Base-by-base conservation (phyloP, 2,888 invertebrate species). In the Ellobium chinense region DNA sequence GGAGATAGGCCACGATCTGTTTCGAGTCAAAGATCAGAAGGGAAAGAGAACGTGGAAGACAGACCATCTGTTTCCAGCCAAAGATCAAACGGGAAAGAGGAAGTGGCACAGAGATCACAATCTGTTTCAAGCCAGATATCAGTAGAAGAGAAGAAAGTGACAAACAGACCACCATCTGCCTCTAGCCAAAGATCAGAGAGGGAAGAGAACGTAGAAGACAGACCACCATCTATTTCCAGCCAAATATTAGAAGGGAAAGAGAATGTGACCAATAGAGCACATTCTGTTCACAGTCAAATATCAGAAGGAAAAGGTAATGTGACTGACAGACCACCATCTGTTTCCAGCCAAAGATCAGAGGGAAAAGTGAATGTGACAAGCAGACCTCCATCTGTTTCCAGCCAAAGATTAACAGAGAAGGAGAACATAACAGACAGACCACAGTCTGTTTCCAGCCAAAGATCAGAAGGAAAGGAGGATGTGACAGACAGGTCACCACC, bases 31-130 rank as follows among this genome's bases (percentile, higher is more conserved):
- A 62, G 63, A 21, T 70, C 70, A 9, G 29, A 34, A 34, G 46
- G 27, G 62, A 63, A 62, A 9, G 78, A 63, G 24, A 46, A 70
- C 39, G 78, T 39, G 12, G 69, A 24, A 46, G 62, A 72, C 54
- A 78, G 78, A 31, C 46, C 70, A 12, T 46, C 46, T 12, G 46
- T 46, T 46, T 12, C 9, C 46, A 46, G 9, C 18, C 46, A 46
- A 24, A 62, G 60, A 4, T 70, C 70, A 2, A 39, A 27, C 24
- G 70, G 62, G 70, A 78, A 63, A 14, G 65, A 29, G 39, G 29
- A 72, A 54, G 72, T 7, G 46, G 63, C 2, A 46, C 58, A 62
- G 69, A 70, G 68, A 68, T 29, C 63, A 63, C 63, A n/a, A 63
- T 63, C 63, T 27, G 63, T 29, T 29, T n/a, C 27, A 2, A 63